Percentiles rank a stretch among this genome's conserved stretches.
Conservation (phyloP, 2,888 invertebrate genomes). For the Pammene fasciana region DNA sequence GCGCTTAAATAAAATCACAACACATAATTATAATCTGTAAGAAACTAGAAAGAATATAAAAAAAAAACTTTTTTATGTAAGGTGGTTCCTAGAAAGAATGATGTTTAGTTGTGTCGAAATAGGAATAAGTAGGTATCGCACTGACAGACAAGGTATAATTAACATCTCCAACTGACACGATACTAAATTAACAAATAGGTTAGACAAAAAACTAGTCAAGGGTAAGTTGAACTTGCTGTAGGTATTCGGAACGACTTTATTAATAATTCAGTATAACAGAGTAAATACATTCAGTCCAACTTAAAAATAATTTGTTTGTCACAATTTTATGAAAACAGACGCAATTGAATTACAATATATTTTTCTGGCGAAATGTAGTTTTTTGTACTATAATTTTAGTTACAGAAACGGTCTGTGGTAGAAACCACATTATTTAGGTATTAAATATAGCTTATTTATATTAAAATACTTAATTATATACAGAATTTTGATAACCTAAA, state of each 20-base stretch:
- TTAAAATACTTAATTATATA: too few species aligned
- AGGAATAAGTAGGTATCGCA: slow-evolving; percentile 1
- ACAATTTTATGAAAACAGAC: neutral
- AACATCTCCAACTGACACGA: slow-evolving; percentile 21
- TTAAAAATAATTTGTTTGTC: neutral
- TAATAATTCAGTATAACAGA: neutral
- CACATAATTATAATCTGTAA: too few species aligned
- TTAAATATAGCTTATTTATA: too few species aligned
- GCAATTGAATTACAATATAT: neutral
- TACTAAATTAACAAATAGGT: slow-evolving; percentile 10
- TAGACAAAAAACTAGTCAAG: slow-evolving; percentile 17
- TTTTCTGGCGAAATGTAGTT: neutral
- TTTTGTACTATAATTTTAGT: too few species aligned
- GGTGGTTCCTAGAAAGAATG: neutral
- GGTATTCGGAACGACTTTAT: slow-evolving; percentile 8
- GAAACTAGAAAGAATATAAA: too few species aligned
- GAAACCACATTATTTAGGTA: too few species aligned
- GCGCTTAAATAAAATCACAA: too few species aligned
- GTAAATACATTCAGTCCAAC: neutral
- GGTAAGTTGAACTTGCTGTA: slow-evolving; percentile 11
- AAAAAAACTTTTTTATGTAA: neutral
- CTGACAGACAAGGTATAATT: slow-evolving; percentile 27
- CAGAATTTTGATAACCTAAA: too few species aligned
- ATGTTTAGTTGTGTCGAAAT: slow-evolving; percentile 7
- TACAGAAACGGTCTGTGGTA: too few species aligned